phyloP scores from a whole-genome alignment of 2,888 invertebrate genomes.

The Caenorhabditis sinica region DNA sequence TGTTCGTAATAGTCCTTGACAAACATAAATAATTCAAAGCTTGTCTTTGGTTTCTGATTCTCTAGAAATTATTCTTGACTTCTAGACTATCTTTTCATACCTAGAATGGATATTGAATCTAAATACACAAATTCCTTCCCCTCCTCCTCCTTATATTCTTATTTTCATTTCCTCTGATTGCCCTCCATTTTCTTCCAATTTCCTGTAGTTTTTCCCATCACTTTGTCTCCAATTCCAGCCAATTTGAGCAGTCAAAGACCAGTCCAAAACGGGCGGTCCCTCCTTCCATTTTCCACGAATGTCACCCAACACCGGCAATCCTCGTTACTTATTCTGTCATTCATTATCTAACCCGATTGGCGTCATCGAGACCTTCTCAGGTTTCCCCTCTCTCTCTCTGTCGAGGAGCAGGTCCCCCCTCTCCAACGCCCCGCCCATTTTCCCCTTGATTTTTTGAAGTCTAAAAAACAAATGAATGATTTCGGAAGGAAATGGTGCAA shows the following conservation, averaged over 20 bases:
- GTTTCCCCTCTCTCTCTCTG: conserved; percentile 22
- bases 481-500: conserved; percentile 23
- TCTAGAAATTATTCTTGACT: too few relatives aligned
- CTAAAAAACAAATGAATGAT: neutral
- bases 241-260: conserved; percentile 47
- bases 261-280: conserved; percentile 31
- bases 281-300: conserved; percentile 25
- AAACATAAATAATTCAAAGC: too few relatives aligned
- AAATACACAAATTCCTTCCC: neutral
- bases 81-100: neutral
- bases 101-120: neutral
- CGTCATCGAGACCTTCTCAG: conserved; percentile 63
- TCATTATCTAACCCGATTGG: conserved; percentile 61
- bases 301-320: conserved; percentile 59
- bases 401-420: conserved; percentile 16
- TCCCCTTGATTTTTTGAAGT: conserved; percentile 8
- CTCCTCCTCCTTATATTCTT: neutral
- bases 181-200: neutral
- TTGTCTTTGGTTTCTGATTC: too few relatives aligned
- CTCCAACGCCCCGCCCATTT: conserved; percentile 25
- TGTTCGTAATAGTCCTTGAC: too few relatives aligned
- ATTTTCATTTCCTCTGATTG: neutral
- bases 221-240: conserved; percentile 38
- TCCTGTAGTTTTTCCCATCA: conserved; percentile 22
- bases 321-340: conserved; percentile 62